Evolutionary conservation across 1,140 invertebrate species (phyloP).

Genomic region (Meloidogyne floridensis): DNA sequence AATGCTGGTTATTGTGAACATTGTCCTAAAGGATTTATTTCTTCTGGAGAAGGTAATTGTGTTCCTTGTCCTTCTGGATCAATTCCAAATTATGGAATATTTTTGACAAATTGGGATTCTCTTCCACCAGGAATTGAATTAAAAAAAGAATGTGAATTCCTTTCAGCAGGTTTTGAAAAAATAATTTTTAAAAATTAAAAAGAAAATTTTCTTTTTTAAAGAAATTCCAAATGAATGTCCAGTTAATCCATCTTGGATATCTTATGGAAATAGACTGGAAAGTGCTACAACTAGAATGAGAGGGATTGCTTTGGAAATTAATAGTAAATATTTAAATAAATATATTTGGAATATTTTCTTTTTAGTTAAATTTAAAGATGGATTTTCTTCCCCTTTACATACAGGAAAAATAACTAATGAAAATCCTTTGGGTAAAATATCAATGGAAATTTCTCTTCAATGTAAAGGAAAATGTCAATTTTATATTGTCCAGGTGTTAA

Average conservation of each 20-base stretch:
- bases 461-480: constrained; percentile 62
- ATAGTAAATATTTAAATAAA: constrained; percentile 11
- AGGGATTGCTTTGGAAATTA: constrained; percentile 62
- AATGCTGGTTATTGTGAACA: constrained; percentile 66
- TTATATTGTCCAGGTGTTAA: constrained; percentile 67
- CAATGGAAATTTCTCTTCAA: constrained; percentile 48
- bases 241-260: constrained; percentile 56
- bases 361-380: constrained; percentile 46
- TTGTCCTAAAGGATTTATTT: constrained; percentile 66
- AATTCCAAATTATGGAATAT: constrained; percentile 70
- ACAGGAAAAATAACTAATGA: constrained; percentile 37
- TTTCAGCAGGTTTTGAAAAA: constrained; percentile 47
- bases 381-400: constrained; percentile 60
- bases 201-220: constrained; percentile 29
- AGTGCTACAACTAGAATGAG: constrained; percentile 64
- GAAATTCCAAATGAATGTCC: constrained; percentile 43
- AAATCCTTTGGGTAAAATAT: constrained; percentile 50
- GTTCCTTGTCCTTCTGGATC: constrained; percentile 69
- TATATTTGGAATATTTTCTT: neutral
- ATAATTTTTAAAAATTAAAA: neutral
- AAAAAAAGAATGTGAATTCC: constrained; percentile 66
- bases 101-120: constrained; percentile 70
- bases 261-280: constrained; percentile 57
- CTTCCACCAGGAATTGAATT: constrained; percentile 69
- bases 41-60: constrained; percentile 67